phyloP scores from a whole-genome alignment of 37 sponge, comb jelly and placozoan genomes.

The Bolinopsis microptera region DNA sequence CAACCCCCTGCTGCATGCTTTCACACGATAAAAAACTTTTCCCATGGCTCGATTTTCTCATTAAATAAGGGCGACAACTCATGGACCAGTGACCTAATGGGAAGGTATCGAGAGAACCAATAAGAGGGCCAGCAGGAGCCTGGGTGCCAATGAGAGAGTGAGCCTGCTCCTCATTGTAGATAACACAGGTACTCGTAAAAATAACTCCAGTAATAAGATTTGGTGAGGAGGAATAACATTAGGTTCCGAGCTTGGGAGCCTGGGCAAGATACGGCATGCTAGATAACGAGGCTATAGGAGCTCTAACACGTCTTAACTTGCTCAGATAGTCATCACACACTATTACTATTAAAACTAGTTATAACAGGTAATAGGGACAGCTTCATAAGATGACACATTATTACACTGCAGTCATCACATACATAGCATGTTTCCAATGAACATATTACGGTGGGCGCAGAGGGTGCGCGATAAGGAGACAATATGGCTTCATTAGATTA shows the following conservation, averaged over 20 bases:
- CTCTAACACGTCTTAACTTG: too few relatives aligned
- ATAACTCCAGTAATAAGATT: constrained; percentile 19
- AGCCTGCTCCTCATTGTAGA: background rate
- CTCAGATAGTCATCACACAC: too few relatives aligned
- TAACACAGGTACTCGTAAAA: background rate
- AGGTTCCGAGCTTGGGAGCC: background rate
- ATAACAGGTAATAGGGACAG: too few relatives aligned
- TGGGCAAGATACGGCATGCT: background rate
- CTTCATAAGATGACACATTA: too few relatives aligned
- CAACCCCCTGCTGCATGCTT: background rate
- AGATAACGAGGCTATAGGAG: too few relatives aligned
- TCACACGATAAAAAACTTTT: constrained; percentile 15
- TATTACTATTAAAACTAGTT: too few relatives aligned
- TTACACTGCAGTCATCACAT: too few relatives aligned
- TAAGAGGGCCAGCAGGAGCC: background rate
- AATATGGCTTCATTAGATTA: background rate
- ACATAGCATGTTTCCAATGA: background rate
- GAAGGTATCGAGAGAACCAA: background rate
- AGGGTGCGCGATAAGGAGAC: background rate
- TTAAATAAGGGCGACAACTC: background rate
- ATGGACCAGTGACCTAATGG: background rate
- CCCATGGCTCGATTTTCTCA: constrained; percentile 30
- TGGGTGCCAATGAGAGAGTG: background rate
- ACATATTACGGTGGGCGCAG: background rate
- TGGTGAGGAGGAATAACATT: background rate